Evolutionary conservation across 2,888 invertebrate genomes (phyloP), one percentile per base, ranked within the genome.

Genomic region (Nemurella pictetii): DNA sequence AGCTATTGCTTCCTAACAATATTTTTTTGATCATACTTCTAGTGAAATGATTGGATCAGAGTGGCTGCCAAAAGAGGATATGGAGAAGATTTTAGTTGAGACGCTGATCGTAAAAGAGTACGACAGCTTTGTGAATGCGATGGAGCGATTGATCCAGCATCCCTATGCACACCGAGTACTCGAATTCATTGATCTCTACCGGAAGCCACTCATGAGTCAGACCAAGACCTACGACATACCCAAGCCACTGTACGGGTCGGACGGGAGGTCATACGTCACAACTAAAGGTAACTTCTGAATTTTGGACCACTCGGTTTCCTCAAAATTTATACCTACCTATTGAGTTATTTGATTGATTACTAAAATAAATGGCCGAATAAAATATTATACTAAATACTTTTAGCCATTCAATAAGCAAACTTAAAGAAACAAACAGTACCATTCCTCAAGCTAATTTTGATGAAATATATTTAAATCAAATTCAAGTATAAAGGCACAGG

Each of bases 161-260:
- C 96, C 97, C 0, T 94, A 95, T 90, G 93, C 96, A 0, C 94
- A 94, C 87, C 92, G 91, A 88, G 91, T 91, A 35, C 93, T 94
- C 89, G 94, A 96, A 75, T 96, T 96, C 87, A 93, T 98, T 88
- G 92, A 94, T 87, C 92, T 94, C 87, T 96, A 93, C 88, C 91
- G 95, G 87, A 94, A 93, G 88, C 90, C 92, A 0, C 89, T 95
- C 74, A 89, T 93, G 87, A 91, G 92, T 85, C 93, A 94, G 88
- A 92, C 92, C 25, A 92, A 92, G 88, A 91, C 93, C 5, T 88
- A 92, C 83, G 93, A 94, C 87, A 92, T 95, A 84, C 94, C 95
- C 20, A 93, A 89, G 90, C 93, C 94, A 5, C 90, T 93, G 88
- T 93, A 94, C 89, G 95, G 95, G 89, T 92, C 92, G 86, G 92